Percentiles rank a stretch among this genome's conserved stretches.
These are phyloP conservation scores for Phycodurus eques DNA, from an alignment of 2,113 vertebrate genomes.

Conservation along the genomic window DNA sequence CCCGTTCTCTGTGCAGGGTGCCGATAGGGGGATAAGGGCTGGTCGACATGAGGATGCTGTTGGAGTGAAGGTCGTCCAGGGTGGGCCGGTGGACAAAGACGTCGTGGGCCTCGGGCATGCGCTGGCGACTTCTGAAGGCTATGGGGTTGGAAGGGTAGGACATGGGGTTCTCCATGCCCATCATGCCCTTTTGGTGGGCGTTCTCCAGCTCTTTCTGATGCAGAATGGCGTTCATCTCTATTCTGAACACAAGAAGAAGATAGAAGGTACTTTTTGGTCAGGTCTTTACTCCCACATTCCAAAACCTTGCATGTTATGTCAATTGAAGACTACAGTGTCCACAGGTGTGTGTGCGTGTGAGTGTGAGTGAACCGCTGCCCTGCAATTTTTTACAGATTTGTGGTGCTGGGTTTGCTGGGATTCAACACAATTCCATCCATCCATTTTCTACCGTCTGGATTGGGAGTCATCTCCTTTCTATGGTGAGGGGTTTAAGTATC, in stretches of 20 bases:
- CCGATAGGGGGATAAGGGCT: constrained; percentile 79
- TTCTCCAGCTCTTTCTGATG: constrained; percentile 93
- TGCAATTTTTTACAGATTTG: too few relatives aligned
- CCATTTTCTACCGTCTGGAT: too few relatives aligned
- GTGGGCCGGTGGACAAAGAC: constrained; percentile 79
- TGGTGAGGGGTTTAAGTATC: too few relatives aligned
- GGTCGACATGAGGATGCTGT: constrained; percentile 78
- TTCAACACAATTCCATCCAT: too few relatives aligned
- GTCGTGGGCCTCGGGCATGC: constrained; percentile 80
- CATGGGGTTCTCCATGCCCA: constrained; percentile 80
- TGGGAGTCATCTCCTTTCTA: too few relatives aligned
- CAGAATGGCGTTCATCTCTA: constrained; percentile 93
- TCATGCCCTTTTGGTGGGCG: constrained; percentile 81
- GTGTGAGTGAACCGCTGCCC: too few relatives aligned
- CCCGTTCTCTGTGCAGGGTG: constrained; percentile 82
- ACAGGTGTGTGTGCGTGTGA: too few relatives aligned
- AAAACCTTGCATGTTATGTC: background rate
- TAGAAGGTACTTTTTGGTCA: background rate
- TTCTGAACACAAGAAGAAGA: constrained; percentile 53
- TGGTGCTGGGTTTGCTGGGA: too few relatives aligned
- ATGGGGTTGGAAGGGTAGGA: constrained; percentile 78
- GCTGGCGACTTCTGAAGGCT: constrained; percentile 79
- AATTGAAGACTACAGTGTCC: too few relatives aligned
- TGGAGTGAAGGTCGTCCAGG: constrained; percentile 82
- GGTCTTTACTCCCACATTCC: background rate